These are phyloP conservation scores for Callorhinus ursinus DNA, from an alignment of 2,113 vertebrate genomes.

Conservation along the genomic window DNA sequence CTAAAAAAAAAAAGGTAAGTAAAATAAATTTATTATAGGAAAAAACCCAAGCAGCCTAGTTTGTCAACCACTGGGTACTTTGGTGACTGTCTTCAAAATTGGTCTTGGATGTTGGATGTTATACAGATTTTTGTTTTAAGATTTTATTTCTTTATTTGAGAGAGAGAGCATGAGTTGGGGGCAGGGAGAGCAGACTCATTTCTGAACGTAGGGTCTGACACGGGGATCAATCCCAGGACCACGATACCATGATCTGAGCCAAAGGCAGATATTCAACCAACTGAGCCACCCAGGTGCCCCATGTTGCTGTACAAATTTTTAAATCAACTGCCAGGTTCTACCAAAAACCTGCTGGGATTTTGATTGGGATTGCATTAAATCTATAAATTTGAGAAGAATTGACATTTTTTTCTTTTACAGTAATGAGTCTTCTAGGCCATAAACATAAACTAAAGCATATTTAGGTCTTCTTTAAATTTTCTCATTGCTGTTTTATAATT, in stretches of 20 bases:
- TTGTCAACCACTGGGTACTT: not conserved
- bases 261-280: too few species aligned
- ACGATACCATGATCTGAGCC: too few species aligned
- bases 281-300: too few species aligned
- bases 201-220: too few species aligned
- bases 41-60: not conserved
- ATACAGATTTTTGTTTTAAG: not conserved
- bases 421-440: not conserved
- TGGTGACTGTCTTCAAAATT: not conserved
- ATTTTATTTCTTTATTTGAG: too few species aligned
- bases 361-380: not conserved
- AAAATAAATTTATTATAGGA: not conserved
- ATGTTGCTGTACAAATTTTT: not conserved
- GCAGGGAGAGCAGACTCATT: too few species aligned
- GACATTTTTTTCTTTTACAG: not conserved
- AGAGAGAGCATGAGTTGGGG: too few species aligned
- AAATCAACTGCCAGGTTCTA: not conserved
- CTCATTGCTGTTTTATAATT: not conserved
- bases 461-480: conserved; percentile 15
- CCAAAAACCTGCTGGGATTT: not conserved
- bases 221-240: too few species aligned
- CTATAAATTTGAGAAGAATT: not conserved
- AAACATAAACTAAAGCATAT: not conserved
- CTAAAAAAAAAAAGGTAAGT: not conserved
- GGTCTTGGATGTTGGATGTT: not conserved